Percentiles rank a stretch among this genome's conserved stretches.
These are phyloP conservation scores for Xestia ashworthii DNA, from an alignment of 2,888 invertebrate species.

Conservation along the genomic window DNA sequence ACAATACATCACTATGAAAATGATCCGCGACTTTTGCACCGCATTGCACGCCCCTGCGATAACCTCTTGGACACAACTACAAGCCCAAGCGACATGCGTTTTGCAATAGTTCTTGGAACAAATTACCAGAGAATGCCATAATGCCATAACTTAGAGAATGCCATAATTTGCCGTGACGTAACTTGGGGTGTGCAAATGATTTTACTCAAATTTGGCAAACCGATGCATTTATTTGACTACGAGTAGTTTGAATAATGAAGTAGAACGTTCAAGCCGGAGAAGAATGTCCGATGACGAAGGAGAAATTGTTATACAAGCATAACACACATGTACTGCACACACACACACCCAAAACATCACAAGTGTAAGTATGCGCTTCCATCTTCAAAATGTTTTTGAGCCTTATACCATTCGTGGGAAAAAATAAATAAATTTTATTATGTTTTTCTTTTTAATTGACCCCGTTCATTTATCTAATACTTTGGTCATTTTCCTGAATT, in stretches of 20 bases:
- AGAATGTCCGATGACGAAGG: too few species aligned
- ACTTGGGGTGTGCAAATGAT: background rate
- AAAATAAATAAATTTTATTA: too few species aligned
- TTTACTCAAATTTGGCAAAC: background rate
- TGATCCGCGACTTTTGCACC: conserved; percentile 56
- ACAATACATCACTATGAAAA: conserved; percentile 59
- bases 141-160: background rate
- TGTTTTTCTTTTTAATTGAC: background rate
- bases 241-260: background rate
- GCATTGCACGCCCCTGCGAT: conserved; percentile 37
- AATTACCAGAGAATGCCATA: background rate
- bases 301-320: too few species aligned
- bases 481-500: background rate
- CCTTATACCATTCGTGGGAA: too few species aligned
- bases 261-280: background rate
- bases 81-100: background rate
- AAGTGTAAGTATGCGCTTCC: too few species aligned
- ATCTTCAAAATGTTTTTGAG: too few species aligned
- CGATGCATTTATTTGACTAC: background rate
- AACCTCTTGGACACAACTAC: background rate
- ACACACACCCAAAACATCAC: too few species aligned
- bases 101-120: background rate
- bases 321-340: too few species aligned
- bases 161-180: background rate
- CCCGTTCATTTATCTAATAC: background rate